Evolutionary conservation across 2,888 invertebrate species (phyloP).

Genomic region (Cerastis rubricosa): DNA sequence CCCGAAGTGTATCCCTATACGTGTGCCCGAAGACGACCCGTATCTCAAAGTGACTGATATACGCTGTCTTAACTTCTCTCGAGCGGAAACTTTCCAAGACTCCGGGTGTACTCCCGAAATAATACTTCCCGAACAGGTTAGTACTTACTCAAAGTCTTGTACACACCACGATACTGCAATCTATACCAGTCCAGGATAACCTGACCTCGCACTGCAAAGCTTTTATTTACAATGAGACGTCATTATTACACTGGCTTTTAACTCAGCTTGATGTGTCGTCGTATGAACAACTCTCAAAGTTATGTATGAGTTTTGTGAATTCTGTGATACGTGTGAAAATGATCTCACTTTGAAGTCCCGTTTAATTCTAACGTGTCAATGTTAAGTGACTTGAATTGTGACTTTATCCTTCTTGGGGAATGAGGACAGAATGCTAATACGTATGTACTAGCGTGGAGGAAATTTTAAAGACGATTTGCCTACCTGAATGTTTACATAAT

Average conservation of each 20-base stretch:
- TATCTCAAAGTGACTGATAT: slow-evolving; percentile 83
- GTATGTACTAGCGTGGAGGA: slow-evolving; percentile 28
- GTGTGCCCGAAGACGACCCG: slow-evolving; percentile 80
- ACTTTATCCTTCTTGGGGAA: slow-evolving; percentile 59
- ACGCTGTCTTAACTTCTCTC: slow-evolving; percentile 82
- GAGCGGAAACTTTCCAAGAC: slow-evolving; percentile 85
- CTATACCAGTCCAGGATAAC: background rate
- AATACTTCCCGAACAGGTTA: slow-evolving; percentile 80
- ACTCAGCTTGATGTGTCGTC: background rate
- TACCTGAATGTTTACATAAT: slow-evolving; percentile 15
- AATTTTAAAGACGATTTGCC: slow-evolving; percentile 33
- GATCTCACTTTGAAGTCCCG: slow-evolving; percentile 64
- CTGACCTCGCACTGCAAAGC: background rate
- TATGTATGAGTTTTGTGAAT: slow-evolving; percentile 60
- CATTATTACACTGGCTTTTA: background rate
- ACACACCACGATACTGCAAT: slow-evolving; percentile 8
- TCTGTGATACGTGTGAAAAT: slow-evolving; percentile 69
- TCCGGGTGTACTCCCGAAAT: slow-evolving; percentile 77
- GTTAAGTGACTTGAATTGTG: slow-evolving; percentile 70
- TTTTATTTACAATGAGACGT: background rate
- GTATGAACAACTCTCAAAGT: slow-evolving; percentile 37
- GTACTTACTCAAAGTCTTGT: slow-evolving; percentile 48
- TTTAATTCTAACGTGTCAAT: slow-evolving; percentile 67
- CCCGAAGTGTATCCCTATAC: slow-evolving; percentile 79
- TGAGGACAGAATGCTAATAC: slow-evolving; percentile 67